Evolutionary conservation across 2,797 vertebrate species (phyloP).

Genomic region (Paramormyrops hopkinsi): DNA sequence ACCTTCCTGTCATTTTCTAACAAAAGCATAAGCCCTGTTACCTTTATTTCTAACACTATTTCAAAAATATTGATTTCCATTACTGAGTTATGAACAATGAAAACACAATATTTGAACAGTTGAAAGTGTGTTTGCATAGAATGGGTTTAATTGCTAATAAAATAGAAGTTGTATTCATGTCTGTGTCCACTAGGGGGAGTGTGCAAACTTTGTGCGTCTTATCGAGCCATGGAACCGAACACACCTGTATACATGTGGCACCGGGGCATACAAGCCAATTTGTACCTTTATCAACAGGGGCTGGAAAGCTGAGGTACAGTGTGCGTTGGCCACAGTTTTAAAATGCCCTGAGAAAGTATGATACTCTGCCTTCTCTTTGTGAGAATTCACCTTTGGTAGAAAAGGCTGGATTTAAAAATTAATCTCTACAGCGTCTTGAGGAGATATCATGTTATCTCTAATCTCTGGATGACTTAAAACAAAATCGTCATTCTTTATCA

Average conservation of each 20-base stretch:
- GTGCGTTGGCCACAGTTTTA: neutral
- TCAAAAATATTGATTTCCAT: neutral
- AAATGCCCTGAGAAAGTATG: neutral
- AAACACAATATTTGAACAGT: neutral
- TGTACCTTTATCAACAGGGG: slow-evolving; percentile 75
- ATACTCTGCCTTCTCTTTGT: neutral
- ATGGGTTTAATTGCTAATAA: neutral
- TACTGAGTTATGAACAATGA: neutral
- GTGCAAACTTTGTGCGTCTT: slow-evolving; percentile 75
- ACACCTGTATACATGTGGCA: slow-evolving; percentile 76
- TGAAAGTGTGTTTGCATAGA: neutral
- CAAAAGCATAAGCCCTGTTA: neutral
- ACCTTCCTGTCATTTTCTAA: neutral
- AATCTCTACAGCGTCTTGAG: neutral
- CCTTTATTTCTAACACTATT: neutral
- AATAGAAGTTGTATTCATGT: neutral
- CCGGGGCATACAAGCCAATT: slow-evolving; percentile 74
- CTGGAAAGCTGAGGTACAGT: slow-evolving; percentile 72
- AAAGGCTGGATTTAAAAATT: neutral
- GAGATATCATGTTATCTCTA: neutral
- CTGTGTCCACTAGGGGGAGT: slow-evolving; percentile 62
- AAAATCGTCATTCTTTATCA: neutral
- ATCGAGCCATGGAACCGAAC: slow-evolving; percentile 80
- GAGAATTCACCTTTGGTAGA: neutral
- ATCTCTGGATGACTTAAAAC: neutral